Conservation (phyloP, 2,888 invertebrate species). For the Craniophora ligustri region DNA sequence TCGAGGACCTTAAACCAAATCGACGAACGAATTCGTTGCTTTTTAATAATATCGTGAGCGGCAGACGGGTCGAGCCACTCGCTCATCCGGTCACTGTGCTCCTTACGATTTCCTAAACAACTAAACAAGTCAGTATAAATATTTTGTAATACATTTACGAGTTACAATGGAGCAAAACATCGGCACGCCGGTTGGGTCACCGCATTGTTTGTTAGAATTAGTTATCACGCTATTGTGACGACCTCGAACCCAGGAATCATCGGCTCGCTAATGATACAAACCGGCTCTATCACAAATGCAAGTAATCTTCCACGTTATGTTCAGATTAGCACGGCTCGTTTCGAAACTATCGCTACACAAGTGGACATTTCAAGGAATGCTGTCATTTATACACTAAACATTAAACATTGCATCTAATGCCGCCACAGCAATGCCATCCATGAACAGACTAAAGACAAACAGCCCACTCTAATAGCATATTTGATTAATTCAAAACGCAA, state of each 20-base stretch:
- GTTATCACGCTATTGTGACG: conserved; percentile 52
- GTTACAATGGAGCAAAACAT: conserved; percentile 69
- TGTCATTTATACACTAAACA: conserved; percentile 66
- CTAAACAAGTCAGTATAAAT: conserved; percentile 66
- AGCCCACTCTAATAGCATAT: conserved; percentile 32
- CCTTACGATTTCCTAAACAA: conserved; percentile 54
- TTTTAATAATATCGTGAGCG: conserved; percentile 35
- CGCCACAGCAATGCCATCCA: conserved; percentile 39
- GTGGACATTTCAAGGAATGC: conserved; percentile 63
- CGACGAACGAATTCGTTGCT: conserved; percentile 23
- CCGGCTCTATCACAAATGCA: conserved; percentile 34
- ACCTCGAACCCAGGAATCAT: conserved; percentile 52
- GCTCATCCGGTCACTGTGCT: conserved; percentile 42
- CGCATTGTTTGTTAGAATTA: conserved; percentile 65
- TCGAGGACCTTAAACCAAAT: conserved; percentile 29
- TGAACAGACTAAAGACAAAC: conserved; percentile 46
- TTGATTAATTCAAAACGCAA: conserved; percentile 43
- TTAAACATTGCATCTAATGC: conserved; percentile 48
- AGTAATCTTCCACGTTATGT: conserved; percentile 34
- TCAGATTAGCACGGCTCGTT: conserved; percentile 52
- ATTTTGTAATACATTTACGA: conserved; percentile 69
- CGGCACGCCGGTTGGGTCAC: conserved; percentile 64
- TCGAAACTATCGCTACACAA: conserved; percentile 56
- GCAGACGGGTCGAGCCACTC: conserved; percentile 13
- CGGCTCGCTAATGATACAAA: conserved; percentile 41